Evolutionary conservation across 2,113 vertebrate genomes (phyloP).

Genomic region (Oxygymnocypris stewartii): DNA sequence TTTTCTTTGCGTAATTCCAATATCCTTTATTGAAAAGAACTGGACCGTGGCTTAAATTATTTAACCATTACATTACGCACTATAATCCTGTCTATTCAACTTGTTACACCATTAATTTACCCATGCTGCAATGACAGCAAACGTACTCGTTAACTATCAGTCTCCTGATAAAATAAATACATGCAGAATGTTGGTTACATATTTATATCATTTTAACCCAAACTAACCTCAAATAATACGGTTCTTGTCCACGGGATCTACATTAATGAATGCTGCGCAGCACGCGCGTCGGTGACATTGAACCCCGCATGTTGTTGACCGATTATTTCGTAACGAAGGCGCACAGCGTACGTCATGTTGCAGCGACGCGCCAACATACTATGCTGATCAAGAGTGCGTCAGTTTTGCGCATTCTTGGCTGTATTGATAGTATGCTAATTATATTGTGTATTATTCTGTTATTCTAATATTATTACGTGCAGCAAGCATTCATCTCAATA

Average conservation of each 20-base stretch:
- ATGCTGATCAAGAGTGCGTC: not conserved
- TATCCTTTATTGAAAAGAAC: not conserved
- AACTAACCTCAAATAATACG: constrained; percentile 5
- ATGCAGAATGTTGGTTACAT: not conserved
- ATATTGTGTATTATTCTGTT: not conserved
- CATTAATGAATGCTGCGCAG: not conserved
- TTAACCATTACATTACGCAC: not conserved
- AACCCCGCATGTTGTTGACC: constrained; percentile 36
- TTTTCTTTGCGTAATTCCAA: not conserved
- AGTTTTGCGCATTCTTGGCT: not conserved
- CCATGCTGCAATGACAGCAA: not conserved
- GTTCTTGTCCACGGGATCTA: not conserved
- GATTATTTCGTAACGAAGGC: not conserved
- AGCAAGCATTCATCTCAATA: not conserved
- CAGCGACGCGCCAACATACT: not conserved
- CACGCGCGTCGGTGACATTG: constrained; percentile 55
- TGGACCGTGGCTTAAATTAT: not conserved
- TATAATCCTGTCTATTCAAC: not conserved
- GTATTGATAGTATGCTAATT: not conserved
- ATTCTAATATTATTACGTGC: not conserved
- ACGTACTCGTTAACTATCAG: not conserved
- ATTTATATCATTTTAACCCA: not conserved
- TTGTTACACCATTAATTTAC: not conserved
- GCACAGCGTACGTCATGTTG: constrained; percentile 33
- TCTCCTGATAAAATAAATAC: not conserved